A percentile compares a stretch with the other conserved stretches of the same genome.
phyloP scores from a whole-genome alignment of 2,888 invertebrate species.

The Drosophila prolongata region DNA sequence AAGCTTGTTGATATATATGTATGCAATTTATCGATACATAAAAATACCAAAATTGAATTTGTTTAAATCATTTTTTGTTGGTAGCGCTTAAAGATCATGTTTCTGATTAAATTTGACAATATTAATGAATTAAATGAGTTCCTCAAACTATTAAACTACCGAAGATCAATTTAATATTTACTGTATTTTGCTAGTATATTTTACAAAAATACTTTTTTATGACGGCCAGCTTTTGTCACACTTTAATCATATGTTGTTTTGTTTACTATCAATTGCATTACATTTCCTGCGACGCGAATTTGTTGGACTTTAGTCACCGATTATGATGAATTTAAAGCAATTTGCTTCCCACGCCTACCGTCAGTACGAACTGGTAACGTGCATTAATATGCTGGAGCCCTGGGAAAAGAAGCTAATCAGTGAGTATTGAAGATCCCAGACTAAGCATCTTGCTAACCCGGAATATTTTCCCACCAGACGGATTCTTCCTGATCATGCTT shows the following conservation, averaged over 20 bases:
- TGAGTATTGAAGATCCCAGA: conserved; percentile 52
- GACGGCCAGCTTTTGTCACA: neutral
- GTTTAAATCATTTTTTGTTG: no score
- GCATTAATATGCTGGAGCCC: conserved; percentile 85
- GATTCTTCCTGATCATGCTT: conserved; percentile 85
- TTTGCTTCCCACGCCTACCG: conserved; percentile 79
- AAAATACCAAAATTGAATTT: no score
- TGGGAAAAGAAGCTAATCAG: conserved; percentile 85
- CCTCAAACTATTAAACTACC: no score
- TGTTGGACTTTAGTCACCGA: conserved; percentile 16
- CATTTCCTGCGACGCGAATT: neutral
- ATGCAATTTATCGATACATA: no score
- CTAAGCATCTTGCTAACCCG: neutral
- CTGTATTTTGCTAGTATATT: no score
- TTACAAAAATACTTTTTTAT: no score
- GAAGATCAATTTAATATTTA: no score
- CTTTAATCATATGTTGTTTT: conserved; percentile 7
- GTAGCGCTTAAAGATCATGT: no score
- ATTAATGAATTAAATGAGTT: no score
- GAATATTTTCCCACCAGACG: conserved; percentile 81
- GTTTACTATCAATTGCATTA: conserved; percentile 24
- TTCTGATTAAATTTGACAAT: no score
- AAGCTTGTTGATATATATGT: neutral
- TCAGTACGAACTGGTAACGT: conserved; percentile 85
- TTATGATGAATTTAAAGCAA: conserved; percentile 64